Base-by-base conservation (phyloP, 1,140 invertebrate genomes). In the Calosoma granatense region DNA sequence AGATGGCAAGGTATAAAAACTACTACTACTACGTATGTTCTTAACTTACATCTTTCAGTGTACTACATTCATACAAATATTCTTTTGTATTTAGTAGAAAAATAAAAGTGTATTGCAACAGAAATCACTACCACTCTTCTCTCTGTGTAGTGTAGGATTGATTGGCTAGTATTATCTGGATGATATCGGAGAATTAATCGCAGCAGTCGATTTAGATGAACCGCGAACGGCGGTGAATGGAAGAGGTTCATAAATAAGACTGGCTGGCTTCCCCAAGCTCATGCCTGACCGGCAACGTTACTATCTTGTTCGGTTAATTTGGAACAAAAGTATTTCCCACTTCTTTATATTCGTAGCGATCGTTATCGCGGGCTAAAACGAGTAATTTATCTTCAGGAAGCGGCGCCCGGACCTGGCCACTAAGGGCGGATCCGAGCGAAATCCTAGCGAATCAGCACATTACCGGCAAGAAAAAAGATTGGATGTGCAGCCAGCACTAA, bases 381-480 rank as follows among this genome's bases (percentile, higher is more conserved):
- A 36, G 54, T 56, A 55, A 59, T 59, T 59, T 59, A 59, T 59
- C 58, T 59, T 56, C 57, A 14, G 36, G 11, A 22, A 39, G 43
- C 9, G 51, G 41, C 41, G 22, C 26, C 56, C 14, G 9, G 51
- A 36, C 26, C 51, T 58, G 51, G 52, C 53, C 54, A 17, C n/a
- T 19, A 43, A n/a, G 36, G 55, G 43, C 56, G 23, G 47, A 21
- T 23, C 56, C 47, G 20, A 21, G 47, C 23, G 20, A 57, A 57
- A 57, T 53, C 56, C 53, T 30, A 26, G 53, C 39, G 58, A 56
- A 59, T 59, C 58, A 59, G 58, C 58, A 59, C 58, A 59, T 59
- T 59, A 56, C 39, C 22, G 23, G 3, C 53, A 22, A 22, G 22
- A 19, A 22, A 23, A 55, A 36, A 36, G 30, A 55, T 23, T 36